A percentile compares a stretch with the other conserved stretches of the same genome.
Evolutionary conservation across 2,113 vertebrate genomes (phyloP).

Genomic region (Copsychus sechellarum): DNA sequence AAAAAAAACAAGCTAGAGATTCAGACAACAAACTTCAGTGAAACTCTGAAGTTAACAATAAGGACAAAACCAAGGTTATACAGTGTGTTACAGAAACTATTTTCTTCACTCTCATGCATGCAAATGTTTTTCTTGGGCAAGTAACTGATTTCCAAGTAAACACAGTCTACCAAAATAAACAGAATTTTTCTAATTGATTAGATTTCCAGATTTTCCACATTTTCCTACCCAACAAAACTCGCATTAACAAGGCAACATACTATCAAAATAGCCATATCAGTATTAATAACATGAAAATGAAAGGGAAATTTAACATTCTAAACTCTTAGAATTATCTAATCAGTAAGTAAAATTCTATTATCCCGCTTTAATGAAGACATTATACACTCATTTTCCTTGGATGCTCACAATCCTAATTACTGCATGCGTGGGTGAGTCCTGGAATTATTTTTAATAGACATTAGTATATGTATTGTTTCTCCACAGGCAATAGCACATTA

Average conservation of each 20-base stretch:
- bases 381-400: constrained; percentile 73
- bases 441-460: constrained; percentile 70
- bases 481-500: background rate
- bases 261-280: constrained; percentile 42
- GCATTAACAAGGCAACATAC: constrained; percentile 28
- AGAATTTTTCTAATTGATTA: constrained; percentile 34
- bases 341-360: constrained; percentile 71
- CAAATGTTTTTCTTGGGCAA: background rate
- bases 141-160: constrained; percentile 19
- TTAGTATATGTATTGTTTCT: constrained; percentile 29
- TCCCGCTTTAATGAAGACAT: constrained; percentile 73
- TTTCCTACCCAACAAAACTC: constrained; percentile 3
- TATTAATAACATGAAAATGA: constrained; percentile 62
- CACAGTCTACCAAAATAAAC: background rate
- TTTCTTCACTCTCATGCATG: background rate
- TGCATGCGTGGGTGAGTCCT: constrained; percentile 35
- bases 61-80: background rate
- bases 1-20: background rate
- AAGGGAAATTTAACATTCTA: constrained; percentile 49
- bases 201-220: constrained; percentile 4
- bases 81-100: background rate
- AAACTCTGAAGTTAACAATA: background rate
- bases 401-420: constrained; percentile 67
- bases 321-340: constrained; percentile 66
- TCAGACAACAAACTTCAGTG: background rate